A percentile compares a stretch with the other conserved stretches of the same genome.
Evolutionary conservation across 2,797 vertebrate genomes (phyloP).

Genomic region (Myotis planiceps): DNA sequence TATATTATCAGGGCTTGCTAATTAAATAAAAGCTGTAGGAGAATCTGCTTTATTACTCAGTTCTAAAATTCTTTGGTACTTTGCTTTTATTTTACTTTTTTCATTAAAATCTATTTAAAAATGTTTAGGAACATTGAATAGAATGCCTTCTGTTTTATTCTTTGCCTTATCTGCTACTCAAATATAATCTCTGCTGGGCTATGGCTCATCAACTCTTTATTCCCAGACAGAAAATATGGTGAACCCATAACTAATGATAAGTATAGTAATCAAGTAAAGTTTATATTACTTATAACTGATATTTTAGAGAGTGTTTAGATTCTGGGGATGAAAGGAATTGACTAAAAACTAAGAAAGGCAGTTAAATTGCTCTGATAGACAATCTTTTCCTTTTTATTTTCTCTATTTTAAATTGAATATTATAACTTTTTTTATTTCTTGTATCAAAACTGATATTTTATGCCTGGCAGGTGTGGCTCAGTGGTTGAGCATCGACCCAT

Average conservation of each 20-base stretch:
- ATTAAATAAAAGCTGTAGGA: neutral
- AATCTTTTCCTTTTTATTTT: neutral
- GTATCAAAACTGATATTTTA: neutral
- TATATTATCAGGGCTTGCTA: neutral
- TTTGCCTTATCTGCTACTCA: neutral
- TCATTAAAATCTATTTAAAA: constrained; percentile 14
- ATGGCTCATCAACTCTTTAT: neutral
- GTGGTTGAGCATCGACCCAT: no score
- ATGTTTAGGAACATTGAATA: neutral
- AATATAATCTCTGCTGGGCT: neutral
- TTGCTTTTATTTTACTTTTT: neutral
- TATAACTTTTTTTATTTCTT: neutral
- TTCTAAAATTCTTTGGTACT: neutral
- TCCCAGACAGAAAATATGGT: neutral
- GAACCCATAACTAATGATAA: neutral
- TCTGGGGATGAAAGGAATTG: neutral
- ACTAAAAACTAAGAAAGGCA: neutral
- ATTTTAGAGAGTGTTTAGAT: constrained; percentile 10
- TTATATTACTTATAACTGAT: neutral
- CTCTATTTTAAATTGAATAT: neutral
- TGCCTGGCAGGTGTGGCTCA: no score
- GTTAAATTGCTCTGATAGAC: neutral
- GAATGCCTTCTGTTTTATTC: neutral
- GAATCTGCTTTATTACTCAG: neutral
- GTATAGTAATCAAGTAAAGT: neutral